Conservation (phyloP, 2,797 vertebrate genomes). For the Myotis vivesi region DNA sequence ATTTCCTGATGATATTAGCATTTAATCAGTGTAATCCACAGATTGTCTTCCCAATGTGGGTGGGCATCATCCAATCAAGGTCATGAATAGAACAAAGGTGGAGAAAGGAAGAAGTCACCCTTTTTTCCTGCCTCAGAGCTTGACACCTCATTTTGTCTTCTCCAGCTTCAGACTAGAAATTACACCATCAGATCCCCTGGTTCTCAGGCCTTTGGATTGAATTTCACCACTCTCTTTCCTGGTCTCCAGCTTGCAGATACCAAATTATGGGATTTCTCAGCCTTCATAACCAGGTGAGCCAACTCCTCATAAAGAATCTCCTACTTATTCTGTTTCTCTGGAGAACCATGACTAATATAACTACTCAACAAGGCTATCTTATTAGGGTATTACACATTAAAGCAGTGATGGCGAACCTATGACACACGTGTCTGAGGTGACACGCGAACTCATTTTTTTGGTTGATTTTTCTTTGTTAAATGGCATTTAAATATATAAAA, state of each 20-base stretch:
- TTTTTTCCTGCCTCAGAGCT: neutral
- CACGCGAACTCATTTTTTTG: no score
- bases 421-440: no score
- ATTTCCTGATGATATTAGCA: neutral
- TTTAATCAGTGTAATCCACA: neutral
- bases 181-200: neutral
- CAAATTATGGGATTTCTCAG: neutral
- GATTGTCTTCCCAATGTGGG: neutral
- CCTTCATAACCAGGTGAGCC: neutral
- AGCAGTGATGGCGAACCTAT: neutral
- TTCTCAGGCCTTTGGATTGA: neutral
- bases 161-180: no score
- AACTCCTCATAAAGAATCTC: neutral
- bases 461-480: no score
- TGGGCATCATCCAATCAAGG: neutral
- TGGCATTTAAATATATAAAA: no score
- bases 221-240: neutral
- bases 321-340: neutral
- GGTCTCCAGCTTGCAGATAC: neutral
- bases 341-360: neutral
- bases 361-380: accelerated
- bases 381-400: neutral
- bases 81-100: neutral
- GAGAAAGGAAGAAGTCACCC: neutral
- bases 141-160: neutral